Conservation (phyloP, 2,888 invertebrate species). For the Morpho helenor region DNA sequence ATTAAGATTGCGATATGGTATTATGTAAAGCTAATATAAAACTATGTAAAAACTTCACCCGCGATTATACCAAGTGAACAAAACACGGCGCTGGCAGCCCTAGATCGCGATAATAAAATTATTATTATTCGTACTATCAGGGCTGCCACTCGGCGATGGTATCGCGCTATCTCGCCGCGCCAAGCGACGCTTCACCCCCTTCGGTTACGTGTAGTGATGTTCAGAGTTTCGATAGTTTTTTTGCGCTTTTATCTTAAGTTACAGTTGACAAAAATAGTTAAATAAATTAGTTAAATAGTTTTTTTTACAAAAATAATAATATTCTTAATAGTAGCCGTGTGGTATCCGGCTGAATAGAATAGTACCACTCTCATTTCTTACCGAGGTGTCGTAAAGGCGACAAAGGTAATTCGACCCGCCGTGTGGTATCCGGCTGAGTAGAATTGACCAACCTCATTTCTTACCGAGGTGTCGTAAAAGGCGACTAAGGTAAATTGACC, state of each 20-base stretch:
- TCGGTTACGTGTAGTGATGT: conserved; percentile 44
- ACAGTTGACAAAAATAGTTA: too few species aligned
- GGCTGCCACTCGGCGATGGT: conserved; percentile 71
- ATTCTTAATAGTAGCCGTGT: too few species aligned
- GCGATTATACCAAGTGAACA: conserved; percentile 24
- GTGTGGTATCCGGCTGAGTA: too few species aligned
- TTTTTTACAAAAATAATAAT: neutral
- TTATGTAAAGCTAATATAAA: neutral
- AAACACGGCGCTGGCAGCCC: conserved; percentile 45
- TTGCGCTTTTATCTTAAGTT: neutral
- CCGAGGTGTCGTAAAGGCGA: too few species aligned
- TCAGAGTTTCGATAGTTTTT: conserved; percentile 34
- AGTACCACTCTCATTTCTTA: too few species aligned
- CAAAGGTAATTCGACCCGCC: too few species aligned
- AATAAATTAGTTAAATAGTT: too few species aligned
- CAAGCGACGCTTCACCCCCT: conserved; percentile 76
- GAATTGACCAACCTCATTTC: too few species aligned
- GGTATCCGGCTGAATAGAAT: too few species aligned
- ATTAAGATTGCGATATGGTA: too few species aligned
- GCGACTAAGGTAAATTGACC: too few species aligned
- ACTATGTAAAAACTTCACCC: conserved; percentile 12
- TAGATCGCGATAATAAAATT: conserved; percentile 74
- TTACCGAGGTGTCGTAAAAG: too few species aligned
- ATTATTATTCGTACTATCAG: conserved; percentile 76
- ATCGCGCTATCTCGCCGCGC: conserved; percentile 74